Conservation (phyloP, 2,888 invertebrate species). For the Drymonia ruficornis region DNA sequence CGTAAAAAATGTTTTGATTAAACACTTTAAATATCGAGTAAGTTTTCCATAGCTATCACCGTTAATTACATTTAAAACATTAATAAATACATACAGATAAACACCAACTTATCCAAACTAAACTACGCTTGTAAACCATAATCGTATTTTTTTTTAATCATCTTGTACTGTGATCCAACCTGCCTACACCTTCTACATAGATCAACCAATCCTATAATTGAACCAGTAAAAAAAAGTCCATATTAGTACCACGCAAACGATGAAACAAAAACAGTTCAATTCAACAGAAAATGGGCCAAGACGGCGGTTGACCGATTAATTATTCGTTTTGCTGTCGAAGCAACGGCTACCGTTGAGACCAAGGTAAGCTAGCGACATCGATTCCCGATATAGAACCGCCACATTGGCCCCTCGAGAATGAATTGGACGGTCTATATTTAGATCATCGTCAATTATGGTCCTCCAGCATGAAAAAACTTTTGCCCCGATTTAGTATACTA, state of each 20-base stretch:
- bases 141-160: no score
- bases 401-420: slow-evolving; percentile 5
- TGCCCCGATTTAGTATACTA: not conserved
- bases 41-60: no score
- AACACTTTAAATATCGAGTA: no score
- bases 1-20: no score
- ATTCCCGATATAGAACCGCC: slow-evolving; percentile 54
- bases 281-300: slow-evolving; percentile 63
- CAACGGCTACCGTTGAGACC: slow-evolving; percentile 54
- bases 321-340: slow-evolving; percentile 68
- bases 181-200: no score
- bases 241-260: slow-evolving; percentile 11
- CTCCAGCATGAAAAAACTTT: not conserved
- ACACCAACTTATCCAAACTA: no score
- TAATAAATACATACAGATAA: no score
- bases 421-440: slow-evolving; percentile 36
- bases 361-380: slow-evolving; percentile 66
- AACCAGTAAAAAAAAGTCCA: no score
- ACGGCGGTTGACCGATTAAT: slow-evolving; percentile 76
- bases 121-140: no score
- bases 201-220: no score
- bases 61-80: no score
- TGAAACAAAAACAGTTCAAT: slow-evolving; percentile 48
- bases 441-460: not conserved
- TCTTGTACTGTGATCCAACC: no score